Evolutionary conservation across 2,888 invertebrate species (phyloP).

Genomic region (Helicoverpa assulta): DNA sequence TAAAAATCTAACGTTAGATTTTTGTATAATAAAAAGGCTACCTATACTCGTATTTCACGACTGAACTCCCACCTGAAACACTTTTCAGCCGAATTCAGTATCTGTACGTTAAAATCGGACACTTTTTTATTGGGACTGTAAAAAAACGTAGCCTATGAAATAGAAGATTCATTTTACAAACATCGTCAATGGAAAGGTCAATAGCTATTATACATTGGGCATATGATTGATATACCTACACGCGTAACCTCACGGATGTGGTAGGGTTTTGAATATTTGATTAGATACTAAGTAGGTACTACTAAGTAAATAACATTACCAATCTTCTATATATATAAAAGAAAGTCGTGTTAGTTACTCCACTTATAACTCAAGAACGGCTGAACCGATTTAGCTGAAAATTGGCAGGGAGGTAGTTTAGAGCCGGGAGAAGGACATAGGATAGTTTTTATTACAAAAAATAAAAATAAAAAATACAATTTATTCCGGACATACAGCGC

Average conservation of each 20-base stretch:
- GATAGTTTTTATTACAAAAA: too few species aligned
- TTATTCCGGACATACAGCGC: too few species aligned
- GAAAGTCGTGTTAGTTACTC: too few species aligned
- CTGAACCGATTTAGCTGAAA: too few species aligned
- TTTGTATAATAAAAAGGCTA: conserved; percentile 13
- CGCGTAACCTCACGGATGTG: background rate
- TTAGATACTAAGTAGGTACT: background rate
- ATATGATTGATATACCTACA: conserved; percentile 19
- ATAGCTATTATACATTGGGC: conserved; percentile 39
- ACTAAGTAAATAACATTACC: conserved; percentile 6
- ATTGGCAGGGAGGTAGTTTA: too few species aligned
- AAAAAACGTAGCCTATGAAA: conserved; percentile 21
- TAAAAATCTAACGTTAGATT: conserved; percentile 9
- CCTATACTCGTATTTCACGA: conserved; percentile 38
- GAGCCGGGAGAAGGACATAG: too few species aligned
- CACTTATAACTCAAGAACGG: too few species aligned
- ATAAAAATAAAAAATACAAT: too few species aligned
- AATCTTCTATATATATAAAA: too few species aligned
- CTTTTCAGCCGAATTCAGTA: conserved; percentile 21
- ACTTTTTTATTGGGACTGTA: conserved; percentile 33
- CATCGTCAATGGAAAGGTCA: conserved; percentile 39
- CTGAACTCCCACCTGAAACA: conserved; percentile 17
- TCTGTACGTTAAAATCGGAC: conserved; percentile 30
- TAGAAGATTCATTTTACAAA: conserved; percentile 35
- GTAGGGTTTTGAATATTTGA: too few species aligned